Evolutionary conservation across 2,113 vertebrate genomes (phyloP).

Genomic region (Hepsetus odoe): DNA sequence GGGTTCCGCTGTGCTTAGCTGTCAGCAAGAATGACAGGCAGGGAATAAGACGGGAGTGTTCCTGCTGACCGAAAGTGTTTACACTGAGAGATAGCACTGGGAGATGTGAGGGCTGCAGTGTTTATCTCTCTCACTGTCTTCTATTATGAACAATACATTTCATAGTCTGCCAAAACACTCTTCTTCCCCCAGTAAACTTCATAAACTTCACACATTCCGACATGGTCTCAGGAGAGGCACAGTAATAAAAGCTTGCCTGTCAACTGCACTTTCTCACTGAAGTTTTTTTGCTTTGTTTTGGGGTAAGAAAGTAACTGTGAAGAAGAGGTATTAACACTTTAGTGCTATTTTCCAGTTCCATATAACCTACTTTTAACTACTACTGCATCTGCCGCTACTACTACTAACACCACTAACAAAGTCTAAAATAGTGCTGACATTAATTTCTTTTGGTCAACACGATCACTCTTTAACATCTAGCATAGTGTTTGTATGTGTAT

Average conservation of each 20-base stretch:
- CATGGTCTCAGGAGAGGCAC: conserved; percentile 48
- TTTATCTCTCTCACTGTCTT: conserved; percentile 68
- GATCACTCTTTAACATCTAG: too few species aligned
- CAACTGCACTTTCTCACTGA: conserved; percentile 29
- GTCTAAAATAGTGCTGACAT: too few species aligned
- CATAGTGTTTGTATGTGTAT: too few species aligned
- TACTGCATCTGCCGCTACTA: too few species aligned
- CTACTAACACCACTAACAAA: too few species aligned
- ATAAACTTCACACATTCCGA: conserved; percentile 60
- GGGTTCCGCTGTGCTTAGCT: conserved; percentile 23
- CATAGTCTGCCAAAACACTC: conserved; percentile 55
- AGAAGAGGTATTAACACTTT: conserved; percentile 9
- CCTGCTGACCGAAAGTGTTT: conserved; percentile 68
- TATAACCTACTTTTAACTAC: too few species aligned
- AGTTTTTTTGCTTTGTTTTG: conserved; percentile 2
- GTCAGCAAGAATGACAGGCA: conserved; percentile 63
- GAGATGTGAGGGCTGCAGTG: conserved; percentile 66
- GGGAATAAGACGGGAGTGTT: conserved; percentile 64
- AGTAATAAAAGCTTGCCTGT: conserved; percentile 61
- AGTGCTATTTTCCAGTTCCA: neutral
- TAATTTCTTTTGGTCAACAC: too few species aligned
- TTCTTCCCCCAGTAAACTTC: conserved; percentile 52
- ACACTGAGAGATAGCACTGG: conserved; percentile 64
- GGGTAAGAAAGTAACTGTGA: neutral
- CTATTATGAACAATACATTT: conserved; percentile 68